Evolutionary conservation across 2,797 vertebrate genomes (phyloP), one percentile per base, ranked within the genome.

Genomic region (Chromobotia macracanthus): DNA sequence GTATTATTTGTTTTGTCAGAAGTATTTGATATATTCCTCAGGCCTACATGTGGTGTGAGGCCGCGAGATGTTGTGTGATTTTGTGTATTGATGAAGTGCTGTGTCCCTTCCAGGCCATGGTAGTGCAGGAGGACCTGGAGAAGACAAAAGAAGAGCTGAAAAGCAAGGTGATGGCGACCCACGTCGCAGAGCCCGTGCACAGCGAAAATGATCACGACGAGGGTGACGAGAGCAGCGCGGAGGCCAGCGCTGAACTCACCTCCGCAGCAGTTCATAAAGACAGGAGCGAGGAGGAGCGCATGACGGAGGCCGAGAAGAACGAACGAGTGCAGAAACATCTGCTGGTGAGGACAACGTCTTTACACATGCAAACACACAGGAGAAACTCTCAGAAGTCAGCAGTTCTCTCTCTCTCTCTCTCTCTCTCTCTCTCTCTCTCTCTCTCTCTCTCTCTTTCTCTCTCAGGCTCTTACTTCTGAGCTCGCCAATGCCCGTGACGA

Each of bases 241-340:
- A 98, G 85, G 97, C 96, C 87, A 98, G 97, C 0, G 97, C 97
- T 0, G 97, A 99, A 71, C 88, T 99, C 5, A 89, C 90, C 1
- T 89, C 91, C 0, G 96, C 93, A 0, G 95, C 91, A 48, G 92
- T 94, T 3, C 94, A 95, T 89, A 96, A 96, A 85, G 97, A 99
- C 91, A 96, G 97, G 89, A 99, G 96, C 0, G 98, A 99, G 84
- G 98, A 99, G 87, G 94, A 99, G 74, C 94, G 98, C 58, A 98
- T 97, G 91, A 99, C 98, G 0, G 98, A 99, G 81, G 96, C 97
- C 0, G 97, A 99, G 92, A 99, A 99, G 90, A 99, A 99, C 0
- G 96, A 96, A 53, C 92, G 96, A 58, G 90, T 99, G 80, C 97
- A 99, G 93, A 96, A 98, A 85, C 97, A 99, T 85, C 92, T 99